A percentile compares a stretch with the other conserved stretches of the same genome.
phyloP scores from a whole-genome alignment of 2,797 vertebrate genomes.

The Psittacula derbiana region DNA sequence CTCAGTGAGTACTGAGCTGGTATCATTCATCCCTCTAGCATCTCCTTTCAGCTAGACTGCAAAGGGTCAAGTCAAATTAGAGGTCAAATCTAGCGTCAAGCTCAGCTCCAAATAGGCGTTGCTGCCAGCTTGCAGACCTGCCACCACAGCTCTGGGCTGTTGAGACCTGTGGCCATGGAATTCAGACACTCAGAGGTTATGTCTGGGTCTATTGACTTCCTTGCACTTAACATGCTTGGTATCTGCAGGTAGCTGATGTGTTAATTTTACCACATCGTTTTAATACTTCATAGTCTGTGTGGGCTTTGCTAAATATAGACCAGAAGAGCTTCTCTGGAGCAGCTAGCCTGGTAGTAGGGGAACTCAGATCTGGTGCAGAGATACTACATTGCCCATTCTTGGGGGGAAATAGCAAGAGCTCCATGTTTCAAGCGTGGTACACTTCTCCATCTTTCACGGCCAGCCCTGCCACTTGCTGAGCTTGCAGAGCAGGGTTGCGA shows the following conservation, averaged over 20 bases:
- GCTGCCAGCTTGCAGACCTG: background rate
- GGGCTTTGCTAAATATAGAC: background rate
- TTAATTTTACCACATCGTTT: background rate
- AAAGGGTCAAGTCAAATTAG: background rate
- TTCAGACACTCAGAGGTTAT: accelerated
- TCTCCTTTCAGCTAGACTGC: background rate
- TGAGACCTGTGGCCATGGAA: accelerated
- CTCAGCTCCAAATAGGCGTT: accelerated
- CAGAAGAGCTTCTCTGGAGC: background rate
- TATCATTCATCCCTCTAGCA: background rate
- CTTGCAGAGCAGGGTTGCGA: accelerated
- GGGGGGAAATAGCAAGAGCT: background rate
- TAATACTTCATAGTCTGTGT: background rate
- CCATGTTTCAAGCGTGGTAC: accelerated
- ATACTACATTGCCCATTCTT: accelerated
- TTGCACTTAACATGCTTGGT: accelerated
- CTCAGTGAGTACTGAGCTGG: background rate
- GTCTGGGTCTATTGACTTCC: background rate
- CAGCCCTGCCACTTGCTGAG: background rate
- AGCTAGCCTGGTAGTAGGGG: background rate
- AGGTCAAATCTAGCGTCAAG: accelerated
- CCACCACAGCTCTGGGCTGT: background rate
- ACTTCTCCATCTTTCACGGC: background rate
- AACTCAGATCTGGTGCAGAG: background rate
- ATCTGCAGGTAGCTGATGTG: background rate